These are phyloP conservation scores for Ephialtes manifestator DNA, from an alignment of 2,888 invertebrate species.

Conservation along the genomic window DNA sequence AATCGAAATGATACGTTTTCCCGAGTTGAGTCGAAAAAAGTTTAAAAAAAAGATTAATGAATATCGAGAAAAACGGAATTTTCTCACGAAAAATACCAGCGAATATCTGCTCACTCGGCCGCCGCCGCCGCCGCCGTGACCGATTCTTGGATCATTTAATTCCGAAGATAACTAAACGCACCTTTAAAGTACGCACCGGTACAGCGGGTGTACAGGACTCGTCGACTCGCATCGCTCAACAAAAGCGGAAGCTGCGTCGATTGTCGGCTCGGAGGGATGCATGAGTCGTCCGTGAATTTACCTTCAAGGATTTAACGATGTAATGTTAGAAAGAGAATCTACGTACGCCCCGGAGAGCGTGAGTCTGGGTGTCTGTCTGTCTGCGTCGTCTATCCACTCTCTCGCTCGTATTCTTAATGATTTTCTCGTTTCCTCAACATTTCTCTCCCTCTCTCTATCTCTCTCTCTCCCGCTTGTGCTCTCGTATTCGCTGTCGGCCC, in stretches of 20 bases:
- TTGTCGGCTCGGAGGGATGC: not conserved
- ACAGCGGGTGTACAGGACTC: slow-evolving; percentile 1
- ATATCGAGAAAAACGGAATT: not conserved
- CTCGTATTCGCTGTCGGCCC: slow-evolving; percentile 2
- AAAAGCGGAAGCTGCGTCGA: not conserved
- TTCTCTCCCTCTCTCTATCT: slow-evolving; percentile 22
- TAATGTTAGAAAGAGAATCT: slow-evolving; percentile 1
- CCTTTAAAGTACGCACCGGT: slow-evolving; percentile 47
- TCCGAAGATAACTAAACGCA: slow-evolving; percentile 46
- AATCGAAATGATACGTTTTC: not conserved
- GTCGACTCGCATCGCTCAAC: slow-evolving; percentile 12
- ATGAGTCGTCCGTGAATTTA: not conserved
- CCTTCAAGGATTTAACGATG: slow-evolving; percentile 18
- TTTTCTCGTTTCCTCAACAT: slow-evolving; percentile 53
- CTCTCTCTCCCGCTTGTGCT: not conserved
- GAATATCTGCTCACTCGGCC: not conserved
- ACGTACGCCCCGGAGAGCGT: not conserved
- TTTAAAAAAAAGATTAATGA: not conserved
- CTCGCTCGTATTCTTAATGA: slow-evolving; percentile 54
- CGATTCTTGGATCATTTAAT: not conserved
- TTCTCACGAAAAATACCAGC: not conserved
- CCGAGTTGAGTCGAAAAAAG: not conserved
- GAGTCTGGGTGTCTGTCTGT: slow-evolving; percentile 26
- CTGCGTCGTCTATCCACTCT: slow-evolving; percentile 43
- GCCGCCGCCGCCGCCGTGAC: not conserved